Conservation (phyloP, 2,113 vertebrate genomes). For the Pteruthius melanotis region DNA sequence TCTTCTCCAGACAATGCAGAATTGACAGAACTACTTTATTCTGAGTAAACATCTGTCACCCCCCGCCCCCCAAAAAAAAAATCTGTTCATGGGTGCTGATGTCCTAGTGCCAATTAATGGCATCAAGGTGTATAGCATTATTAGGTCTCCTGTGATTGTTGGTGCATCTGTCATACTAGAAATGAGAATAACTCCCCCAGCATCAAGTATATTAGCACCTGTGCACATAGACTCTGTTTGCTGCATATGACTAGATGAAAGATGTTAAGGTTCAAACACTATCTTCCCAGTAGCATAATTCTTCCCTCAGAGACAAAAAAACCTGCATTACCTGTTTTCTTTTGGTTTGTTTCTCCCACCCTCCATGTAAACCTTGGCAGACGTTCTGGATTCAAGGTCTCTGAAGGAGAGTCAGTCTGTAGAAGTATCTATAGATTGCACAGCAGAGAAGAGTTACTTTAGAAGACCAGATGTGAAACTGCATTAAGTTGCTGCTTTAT, state of each 20-base stretch:
- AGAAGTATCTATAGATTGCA: not conserved
- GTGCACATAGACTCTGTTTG: not conserved
- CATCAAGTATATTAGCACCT: not conserved
- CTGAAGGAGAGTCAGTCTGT: not conserved
- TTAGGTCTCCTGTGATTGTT: not conserved
- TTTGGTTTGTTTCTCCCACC: not conserved
- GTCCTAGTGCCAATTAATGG: not conserved
- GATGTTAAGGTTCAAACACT: not conserved
- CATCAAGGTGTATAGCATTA: not conserved
- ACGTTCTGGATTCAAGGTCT: not conserved
- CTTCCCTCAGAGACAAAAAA: not conserved
- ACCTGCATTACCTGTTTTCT: not conserved
- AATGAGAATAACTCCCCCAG: not conserved
- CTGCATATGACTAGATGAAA: not conserved
- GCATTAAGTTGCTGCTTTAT: not conserved
- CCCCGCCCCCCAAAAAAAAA: not conserved
- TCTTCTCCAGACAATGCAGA: not conserved
- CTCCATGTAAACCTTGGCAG: not conserved
- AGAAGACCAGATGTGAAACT: not conserved
- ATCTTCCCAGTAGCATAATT: not conserved
- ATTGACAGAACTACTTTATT: not conserved
- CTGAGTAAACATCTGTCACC: not conserved
- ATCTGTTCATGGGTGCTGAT: not conserved
- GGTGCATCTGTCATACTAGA: not conserved
- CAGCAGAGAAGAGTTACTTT: not conserved